phyloP scores from a whole-genome alignment of 2,113 vertebrate genomes.

The Plotosus lineatus region DNA sequence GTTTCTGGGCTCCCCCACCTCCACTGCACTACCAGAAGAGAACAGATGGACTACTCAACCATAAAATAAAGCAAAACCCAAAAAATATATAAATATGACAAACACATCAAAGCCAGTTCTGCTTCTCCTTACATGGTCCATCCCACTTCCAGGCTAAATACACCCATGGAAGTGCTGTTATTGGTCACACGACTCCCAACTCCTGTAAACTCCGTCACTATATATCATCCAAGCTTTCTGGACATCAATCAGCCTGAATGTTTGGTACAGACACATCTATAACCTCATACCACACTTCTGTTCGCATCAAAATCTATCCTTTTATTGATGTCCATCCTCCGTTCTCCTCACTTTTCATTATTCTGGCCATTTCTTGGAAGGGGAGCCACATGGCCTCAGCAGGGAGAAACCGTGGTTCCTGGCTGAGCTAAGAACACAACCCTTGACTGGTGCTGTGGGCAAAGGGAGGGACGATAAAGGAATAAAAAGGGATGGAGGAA shows the following conservation, averaged over 20 bases:
- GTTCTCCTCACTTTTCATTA: constrained; percentile 44
- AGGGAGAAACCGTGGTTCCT: constrained; percentile 59
- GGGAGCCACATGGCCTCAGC: constrained; percentile 57
- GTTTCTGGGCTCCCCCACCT: constrained; percentile 65
- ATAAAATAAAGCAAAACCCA: constrained; percentile 57
- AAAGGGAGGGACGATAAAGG: constrained; percentile 58
- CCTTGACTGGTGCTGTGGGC: constrained; percentile 57
- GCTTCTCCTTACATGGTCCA: constrained; percentile 56
- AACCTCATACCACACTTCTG: constrained; percentile 18
- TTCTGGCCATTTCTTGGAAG: constrained; percentile 50
- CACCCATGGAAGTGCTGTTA: constrained; percentile 50
- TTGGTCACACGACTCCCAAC: constrained; percentile 35
- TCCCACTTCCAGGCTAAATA: constrained; percentile 55
- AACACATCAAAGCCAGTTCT: constrained; percentile 69
- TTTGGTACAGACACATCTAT: not conserved
- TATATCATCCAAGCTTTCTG: constrained; percentile 14
- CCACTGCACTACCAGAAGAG: constrained; percentile 72
- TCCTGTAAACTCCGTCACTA: not conserved
- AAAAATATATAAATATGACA: constrained; percentile 50
- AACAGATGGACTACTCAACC: constrained; percentile 63
- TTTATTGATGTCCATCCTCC: constrained; percentile 3
- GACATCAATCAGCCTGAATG: constrained; percentile 14
- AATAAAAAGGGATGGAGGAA: constrained; percentile 40
- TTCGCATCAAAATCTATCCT: not conserved
- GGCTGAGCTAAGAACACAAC: constrained; percentile 60